Conservation (phyloP, 2,113 vertebrate genomes). For the Labeo rohita region DNA sequence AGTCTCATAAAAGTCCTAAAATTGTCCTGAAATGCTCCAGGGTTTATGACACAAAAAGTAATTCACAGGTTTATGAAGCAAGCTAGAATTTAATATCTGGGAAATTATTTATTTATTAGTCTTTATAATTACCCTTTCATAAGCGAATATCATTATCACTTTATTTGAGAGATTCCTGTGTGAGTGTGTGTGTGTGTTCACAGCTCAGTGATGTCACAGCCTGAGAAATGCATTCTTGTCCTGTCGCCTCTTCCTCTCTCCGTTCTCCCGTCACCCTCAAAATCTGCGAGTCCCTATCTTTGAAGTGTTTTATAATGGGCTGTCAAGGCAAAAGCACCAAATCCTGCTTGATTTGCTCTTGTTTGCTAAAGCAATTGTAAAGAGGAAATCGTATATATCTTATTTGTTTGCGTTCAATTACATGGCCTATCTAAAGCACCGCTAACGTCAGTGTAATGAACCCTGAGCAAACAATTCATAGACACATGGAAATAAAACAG, state of each 20-base stretch:
- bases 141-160: not conserved
- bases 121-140: constrained; percentile 14
- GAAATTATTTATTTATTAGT: constrained; percentile 18
- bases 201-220: constrained; percentile 30
- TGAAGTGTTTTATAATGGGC: not conserved
- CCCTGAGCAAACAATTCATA: constrained; percentile 23
- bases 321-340: not conserved
- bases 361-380: constrained; percentile 26
- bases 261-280: not conserved
- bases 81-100: not conserved
- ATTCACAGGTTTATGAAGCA: constrained; percentile 6
- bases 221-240: constrained; percentile 52
- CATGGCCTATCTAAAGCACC: not conserved
- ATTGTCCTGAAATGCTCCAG: constrained; percentile 17
- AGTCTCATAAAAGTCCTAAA: not conserved
- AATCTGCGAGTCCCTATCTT: constrained; percentile 39
- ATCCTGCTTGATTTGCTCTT: constrained; percentile 1
- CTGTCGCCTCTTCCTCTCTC: constrained; percentile 16
- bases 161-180: not conserved
- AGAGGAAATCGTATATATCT: not conserved
- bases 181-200: constrained; percentile 11
- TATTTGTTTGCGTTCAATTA: constrained; percentile 35
- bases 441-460: not conserved
- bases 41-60: not conserved
- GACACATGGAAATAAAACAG: not conserved